Percentiles rank a stretch among this genome's conserved stretches.
Conservation (phyloP, 2,888 invertebrate species). For the Vanessa cardui region DNA sequence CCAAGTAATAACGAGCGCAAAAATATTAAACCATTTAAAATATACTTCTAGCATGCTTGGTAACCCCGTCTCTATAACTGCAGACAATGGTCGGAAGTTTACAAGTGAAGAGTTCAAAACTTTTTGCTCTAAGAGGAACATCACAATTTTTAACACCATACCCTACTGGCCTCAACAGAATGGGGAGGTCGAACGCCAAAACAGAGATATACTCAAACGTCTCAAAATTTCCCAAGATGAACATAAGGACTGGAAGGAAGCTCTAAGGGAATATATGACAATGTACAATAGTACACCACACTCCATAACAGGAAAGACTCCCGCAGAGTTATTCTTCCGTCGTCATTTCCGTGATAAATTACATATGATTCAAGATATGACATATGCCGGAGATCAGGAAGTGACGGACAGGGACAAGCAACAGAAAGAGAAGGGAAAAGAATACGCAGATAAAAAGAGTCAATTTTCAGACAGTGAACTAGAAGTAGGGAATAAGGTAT, state of each 20-base stretch:
- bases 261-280: too few relatives aligned
- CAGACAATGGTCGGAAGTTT: slow-evolving; percentile 44
- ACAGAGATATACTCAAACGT: too few relatives aligned
- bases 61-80: slow-evolving; percentile 41
- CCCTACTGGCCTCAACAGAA: too few relatives aligned
- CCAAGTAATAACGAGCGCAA: not conserved
- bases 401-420: slow-evolving; percentile 30
- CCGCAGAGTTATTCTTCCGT: slow-evolving; percentile 38
- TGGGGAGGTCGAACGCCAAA: too few relatives aligned
- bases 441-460: slow-evolving; percentile 33
- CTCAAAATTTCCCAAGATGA: too few relatives aligned
- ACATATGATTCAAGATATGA: slow-evolving; percentile 25
- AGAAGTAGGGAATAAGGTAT: slow-evolving; percentile 35
- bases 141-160: too few relatives aligned
- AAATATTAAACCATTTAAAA: not conserved
- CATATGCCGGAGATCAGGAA: slow-evolving; percentile 26
- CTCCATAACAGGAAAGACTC: slow-evolving; percentile 37
- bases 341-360: slow-evolving; percentile 37
- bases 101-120: slow-evolving; percentile 39
- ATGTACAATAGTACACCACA: slow-evolving; percentile 41
- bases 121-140: slow-evolving; percentile 28
- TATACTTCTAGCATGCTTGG: not conserved
- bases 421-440: slow-evolving; percentile 37
- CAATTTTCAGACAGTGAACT: slow-evolving; percentile 17
- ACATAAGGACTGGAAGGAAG: too few relatives aligned